phyloP scores from a whole-genome alignment of 1,140 invertebrate species.

The Anastrepha obliqua region DNA sequence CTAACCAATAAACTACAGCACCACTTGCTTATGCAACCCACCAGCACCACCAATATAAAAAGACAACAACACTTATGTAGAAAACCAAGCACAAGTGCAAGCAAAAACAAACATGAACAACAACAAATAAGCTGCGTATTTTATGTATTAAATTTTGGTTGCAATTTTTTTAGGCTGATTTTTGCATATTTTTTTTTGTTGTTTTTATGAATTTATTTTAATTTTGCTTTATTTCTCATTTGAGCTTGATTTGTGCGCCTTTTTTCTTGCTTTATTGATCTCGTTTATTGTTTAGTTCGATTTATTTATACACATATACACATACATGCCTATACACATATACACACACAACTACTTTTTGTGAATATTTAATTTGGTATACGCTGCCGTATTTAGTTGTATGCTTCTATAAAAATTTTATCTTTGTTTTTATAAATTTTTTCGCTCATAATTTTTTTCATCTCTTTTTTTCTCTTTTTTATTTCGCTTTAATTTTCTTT shows the following conservation, averaged over 20 bases:
- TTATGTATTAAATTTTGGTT: not conserved
- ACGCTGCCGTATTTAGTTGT: slow-evolving; percentile 35
- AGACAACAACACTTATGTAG: not conserved
- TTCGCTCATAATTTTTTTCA: not conserved
- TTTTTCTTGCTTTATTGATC: slow-evolving; percentile 53
- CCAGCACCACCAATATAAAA: not conserved
- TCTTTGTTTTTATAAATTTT: not conserved
- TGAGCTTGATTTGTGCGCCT: slow-evolving; percentile 30
- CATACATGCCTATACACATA: not conserved
- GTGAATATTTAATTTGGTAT: slow-evolving; percentile 12
- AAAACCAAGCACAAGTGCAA: not conserved
- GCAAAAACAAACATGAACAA: not conserved
- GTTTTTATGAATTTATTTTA: slow-evolving; percentile 23
- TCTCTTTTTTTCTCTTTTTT: slow-evolving; percentile 5
- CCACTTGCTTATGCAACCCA: not conserved
- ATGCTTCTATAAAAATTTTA: slow-evolving; percentile 39
- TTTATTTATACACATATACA: not conserved
- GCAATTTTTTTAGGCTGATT: slow-evolving; percentile 3
- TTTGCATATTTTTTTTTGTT: not conserved
- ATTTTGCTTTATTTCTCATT: slow-evolving; percentile 12
- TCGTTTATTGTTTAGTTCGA: slow-evolving; percentile 39
- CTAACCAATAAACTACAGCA: not conserved
- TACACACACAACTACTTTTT: not conserved
- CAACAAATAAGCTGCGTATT: slow-evolving; percentile 5
- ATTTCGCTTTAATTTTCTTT: not conserved